phyloP scores from a whole-genome alignment of 2,113 vertebrate species.

The Tragelaphus strepsiceros region DNA sequence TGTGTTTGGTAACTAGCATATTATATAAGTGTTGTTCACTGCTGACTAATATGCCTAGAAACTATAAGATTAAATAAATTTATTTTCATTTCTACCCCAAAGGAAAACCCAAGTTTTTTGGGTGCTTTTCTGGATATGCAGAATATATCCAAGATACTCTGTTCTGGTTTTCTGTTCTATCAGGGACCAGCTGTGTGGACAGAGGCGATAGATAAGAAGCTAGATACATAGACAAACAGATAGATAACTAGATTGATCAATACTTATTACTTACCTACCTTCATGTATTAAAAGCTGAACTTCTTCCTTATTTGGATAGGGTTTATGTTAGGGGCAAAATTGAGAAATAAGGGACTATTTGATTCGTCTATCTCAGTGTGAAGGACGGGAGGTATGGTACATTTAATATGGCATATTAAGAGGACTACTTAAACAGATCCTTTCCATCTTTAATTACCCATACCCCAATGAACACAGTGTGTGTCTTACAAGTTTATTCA shows the following conservation, averaged over 20 bases:
- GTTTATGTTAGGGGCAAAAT: neutral
- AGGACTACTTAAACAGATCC: neutral
- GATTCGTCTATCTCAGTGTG: neutral
- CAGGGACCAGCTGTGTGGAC: neutral
- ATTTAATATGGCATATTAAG: neutral
- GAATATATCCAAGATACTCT: neutral
- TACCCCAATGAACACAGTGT: neutral
- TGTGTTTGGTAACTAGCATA: neutral
- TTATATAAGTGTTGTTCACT: constrained; percentile 19
- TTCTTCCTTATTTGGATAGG: neutral
- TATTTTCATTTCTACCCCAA: constrained; percentile 18
- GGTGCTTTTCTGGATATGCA: neutral
- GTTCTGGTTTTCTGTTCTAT: neutral
- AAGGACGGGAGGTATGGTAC: neutral
- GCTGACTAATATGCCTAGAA: neutral
- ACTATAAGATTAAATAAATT: neutral
- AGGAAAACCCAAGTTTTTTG: constrained; percentile 15
- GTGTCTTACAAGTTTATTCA: neutral
- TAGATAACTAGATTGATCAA: neutral
- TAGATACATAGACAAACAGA: neutral
- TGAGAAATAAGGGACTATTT: neutral
- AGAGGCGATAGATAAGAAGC: neutral
- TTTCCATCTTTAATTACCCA: neutral
- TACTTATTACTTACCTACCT: neutral
- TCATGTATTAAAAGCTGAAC: neutral